A percentile compares a stretch with the other conserved stretches of the same genome.
These are phyloP conservation scores for Irena cyanogastra DNA, from an alignment of 2,113 vertebrate species.

Conservation along the genomic window DNA sequence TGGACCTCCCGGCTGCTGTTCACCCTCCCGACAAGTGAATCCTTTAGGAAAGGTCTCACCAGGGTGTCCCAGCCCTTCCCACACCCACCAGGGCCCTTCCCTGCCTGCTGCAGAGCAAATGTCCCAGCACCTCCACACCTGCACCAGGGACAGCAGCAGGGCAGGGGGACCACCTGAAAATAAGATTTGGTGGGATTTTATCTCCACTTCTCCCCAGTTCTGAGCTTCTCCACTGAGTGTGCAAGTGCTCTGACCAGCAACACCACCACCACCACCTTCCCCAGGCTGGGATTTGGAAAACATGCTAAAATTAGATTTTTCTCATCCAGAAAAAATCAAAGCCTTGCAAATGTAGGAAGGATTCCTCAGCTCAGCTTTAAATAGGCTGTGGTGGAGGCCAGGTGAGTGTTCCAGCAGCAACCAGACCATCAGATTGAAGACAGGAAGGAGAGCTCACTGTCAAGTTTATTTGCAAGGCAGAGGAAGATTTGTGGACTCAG, in stretches of 20 bases:
- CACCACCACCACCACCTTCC: neutral
- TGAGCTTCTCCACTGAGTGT: neutral
- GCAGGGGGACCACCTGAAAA: neutral
- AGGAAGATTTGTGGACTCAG: neutral
- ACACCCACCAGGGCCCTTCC: neutral
- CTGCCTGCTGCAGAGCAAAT: neutral
- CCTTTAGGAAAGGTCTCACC: neutral
- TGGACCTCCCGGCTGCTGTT: neutral
- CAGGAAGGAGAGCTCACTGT: neutral
- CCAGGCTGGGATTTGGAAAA: neutral
- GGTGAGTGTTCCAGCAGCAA: neutral
- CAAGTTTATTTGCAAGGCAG: neutral
- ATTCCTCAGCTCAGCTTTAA: neutral
- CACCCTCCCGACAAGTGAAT: neutral
- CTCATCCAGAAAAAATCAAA: neutral
- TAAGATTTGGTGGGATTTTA: neutral
- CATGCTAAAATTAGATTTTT: neutral
- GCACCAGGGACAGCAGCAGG: neutral
- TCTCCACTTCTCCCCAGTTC: neutral
- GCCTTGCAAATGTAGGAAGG: neutral
- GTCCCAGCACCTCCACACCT: neutral
- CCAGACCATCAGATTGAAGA: neutral
- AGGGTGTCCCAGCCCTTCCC: neutral
- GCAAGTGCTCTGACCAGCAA: neutral
- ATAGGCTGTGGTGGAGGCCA: neutral